Conservation (phyloP, 1,140 invertebrate genomes). For the Babylonia areolata region DNA sequence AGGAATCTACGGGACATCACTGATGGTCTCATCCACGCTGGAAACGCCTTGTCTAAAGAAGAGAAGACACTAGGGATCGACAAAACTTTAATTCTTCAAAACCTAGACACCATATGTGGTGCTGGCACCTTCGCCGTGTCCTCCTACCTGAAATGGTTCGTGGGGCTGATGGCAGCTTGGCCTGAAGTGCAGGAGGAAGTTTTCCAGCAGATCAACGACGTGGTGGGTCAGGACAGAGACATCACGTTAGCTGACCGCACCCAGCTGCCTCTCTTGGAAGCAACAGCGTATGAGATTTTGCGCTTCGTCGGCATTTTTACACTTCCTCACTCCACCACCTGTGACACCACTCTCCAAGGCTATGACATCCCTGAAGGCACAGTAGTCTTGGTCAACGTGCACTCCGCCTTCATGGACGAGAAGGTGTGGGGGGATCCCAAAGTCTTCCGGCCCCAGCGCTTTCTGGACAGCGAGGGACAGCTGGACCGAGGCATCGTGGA, state of each 20-base stretch:
- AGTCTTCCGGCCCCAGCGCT: constrained; percentile 85
- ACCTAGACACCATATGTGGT: not conserved
- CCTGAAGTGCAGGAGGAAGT: constrained; percentile 66
- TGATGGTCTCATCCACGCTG: constrained; percentile 11
- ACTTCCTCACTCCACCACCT: constrained; percentile 55
- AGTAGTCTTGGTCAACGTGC: constrained; percentile 68
- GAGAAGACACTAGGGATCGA: not conserved
- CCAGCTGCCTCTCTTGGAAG: constrained; percentile 40
- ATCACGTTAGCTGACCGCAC: constrained; percentile 26
- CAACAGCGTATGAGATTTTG: constrained; percentile 65
- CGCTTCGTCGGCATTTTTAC: constrained; percentile 73
- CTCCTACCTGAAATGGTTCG: constrained; percentile 81
- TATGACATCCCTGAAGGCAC: constrained; percentile 70
- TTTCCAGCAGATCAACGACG: constrained; percentile 39
- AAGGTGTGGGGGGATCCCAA: constrained; percentile 82
- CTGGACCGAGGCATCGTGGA: constrained; percentile 58
- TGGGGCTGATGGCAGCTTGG: constrained; percentile 42
- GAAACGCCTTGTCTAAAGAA: not conserved
- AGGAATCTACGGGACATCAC: constrained; percentile 17
- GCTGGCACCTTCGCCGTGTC: not conserved
- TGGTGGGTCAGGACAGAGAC: constrained; percentile 26
- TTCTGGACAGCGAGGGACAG: constrained; percentile 82
- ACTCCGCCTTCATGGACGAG: constrained; percentile 62
- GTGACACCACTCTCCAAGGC: constrained; percentile 63
- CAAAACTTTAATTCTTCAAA: not conserved